Evolutionary conservation across 2,888 invertebrate genomes (phyloP).

Genomic region (Nasonovia ribisnigri): DNA sequence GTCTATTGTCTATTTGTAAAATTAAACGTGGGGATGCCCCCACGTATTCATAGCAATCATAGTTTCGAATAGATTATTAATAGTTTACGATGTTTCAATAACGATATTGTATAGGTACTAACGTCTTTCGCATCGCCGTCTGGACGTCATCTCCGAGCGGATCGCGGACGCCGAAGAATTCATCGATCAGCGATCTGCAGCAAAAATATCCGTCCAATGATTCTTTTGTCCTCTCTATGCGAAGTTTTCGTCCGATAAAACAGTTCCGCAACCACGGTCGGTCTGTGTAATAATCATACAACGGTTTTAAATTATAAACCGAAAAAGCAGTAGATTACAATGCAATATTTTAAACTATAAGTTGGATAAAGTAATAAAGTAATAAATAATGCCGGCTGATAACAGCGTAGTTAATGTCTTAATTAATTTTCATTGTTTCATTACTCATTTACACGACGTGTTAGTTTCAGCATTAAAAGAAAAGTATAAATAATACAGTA

Average conservation of each 20-base stretch:
- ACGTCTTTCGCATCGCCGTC: constrained; percentile 59
- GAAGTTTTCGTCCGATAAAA: constrained; percentile 52
- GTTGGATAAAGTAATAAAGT: not conserved
- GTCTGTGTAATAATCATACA: constrained; percentile 1
- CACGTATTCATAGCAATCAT: not conserved
- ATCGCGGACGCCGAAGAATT: constrained; percentile 57
- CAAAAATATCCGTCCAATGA: constrained; percentile 56
- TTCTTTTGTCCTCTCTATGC: constrained; percentile 51
- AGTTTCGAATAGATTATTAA: not conserved
- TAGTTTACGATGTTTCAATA: not conserved
- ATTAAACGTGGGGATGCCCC: too few relatives aligned
- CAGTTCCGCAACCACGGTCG: constrained; percentile 44
- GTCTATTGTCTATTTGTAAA: too few relatives aligned
- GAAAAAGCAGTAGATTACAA: not conserved
- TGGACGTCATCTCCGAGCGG: constrained; percentile 53
- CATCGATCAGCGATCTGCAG: constrained; percentile 41
- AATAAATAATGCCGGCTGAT: not conserved
- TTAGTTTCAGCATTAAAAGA: not conserved
- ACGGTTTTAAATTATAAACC: not conserved
- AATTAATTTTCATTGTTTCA: not conserved
- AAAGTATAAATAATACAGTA: not conserved
- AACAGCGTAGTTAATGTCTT: not conserved
- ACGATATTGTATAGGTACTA: not conserved
- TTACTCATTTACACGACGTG: not conserved
- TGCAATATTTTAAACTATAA: not conserved